Evolutionary conservation across 2,888 invertebrate genomes (phyloP), one percentile per base, ranked within the genome.

Genomic region (Aproaerema taeniolella): DNA sequence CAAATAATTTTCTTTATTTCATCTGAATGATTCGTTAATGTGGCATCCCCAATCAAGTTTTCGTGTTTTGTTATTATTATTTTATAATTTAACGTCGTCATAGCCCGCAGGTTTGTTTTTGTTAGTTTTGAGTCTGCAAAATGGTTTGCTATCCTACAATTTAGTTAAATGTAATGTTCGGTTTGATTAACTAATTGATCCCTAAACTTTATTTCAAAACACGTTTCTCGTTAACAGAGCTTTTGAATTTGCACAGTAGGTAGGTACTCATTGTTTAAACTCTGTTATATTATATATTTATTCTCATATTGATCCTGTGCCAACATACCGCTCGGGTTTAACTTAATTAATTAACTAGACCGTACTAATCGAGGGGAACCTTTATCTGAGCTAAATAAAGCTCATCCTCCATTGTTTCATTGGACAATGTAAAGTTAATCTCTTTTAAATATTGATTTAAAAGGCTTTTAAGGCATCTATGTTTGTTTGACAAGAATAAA

Each of bases 291-390:
- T 41, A 34, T 42, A 33, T 20, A 13, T 37, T 37, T 16, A 37
- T 41, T 29, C 29, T n/a, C n/a, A n/a, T n/a, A 44, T 41, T 45
- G 46, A 48, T 28, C 45, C 37, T 37, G 36, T 41, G 29, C 39
- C 35, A 42, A 43, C 41, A 41, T 45, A 36, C 37, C 41, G 32
- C 37, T 39, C 37, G 37, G 43, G 46, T 49, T 49, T 62, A 61
- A 61, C 57, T 62, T 70, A 69, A 72, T 73, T 73, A 75, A 76
- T 74, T 74, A 78, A 80, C 58, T 75, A 69, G 73, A 74, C 71
- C 70, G 78, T 63, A 70, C 68, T 61, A 72, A 75, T 70, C 62
- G 67, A 54, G 60, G 67, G 65, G 63, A 35, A 39, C 26, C 25
- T 50, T 50, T 46, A 53, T 56, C 43, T 43, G 47, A 41, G 51